Conservation (phyloP, 92 coral and sea anemone species). For the Umimayanthus kanabou region DNA sequence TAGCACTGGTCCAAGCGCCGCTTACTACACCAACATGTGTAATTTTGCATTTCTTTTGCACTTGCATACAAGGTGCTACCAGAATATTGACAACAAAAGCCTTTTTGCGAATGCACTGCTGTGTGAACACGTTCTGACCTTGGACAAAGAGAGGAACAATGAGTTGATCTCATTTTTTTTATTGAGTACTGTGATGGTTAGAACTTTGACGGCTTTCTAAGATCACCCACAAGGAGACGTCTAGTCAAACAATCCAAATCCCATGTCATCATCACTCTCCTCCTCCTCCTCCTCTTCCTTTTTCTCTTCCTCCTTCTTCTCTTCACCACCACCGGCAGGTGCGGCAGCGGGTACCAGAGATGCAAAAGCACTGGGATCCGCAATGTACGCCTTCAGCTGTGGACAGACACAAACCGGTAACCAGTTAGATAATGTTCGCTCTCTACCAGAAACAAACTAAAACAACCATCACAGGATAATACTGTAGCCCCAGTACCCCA, state of each 20-base stretch:
- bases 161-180: background rate
- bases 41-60: too few species aligned
- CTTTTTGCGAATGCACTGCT: too few species aligned
- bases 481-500: background rate
- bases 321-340: slow-evolving; percentile 58
- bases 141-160: background rate
- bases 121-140: background rate
- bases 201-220: background rate
- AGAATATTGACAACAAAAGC: too few species aligned
- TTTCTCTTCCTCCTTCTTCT: slow-evolving; percentile 73
- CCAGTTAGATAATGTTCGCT: background rate
- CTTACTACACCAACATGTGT: too few species aligned
- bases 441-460: too few species aligned
- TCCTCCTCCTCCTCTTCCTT: slow-evolving; percentile 91
- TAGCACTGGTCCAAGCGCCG: too few species aligned
- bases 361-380: slow-evolving; percentile 92
- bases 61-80: too few species aligned
- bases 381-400: slow-evolving; percentile 88
- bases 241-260: slow-evolving; percentile 96
- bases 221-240: background rate
- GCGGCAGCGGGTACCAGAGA: slow-evolving; percentile 63
- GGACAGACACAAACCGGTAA: slow-evolving; percentile 12
- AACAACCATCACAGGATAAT: too few species aligned
- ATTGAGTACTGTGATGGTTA: background rate
- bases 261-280: slow-evolving; percentile 99